Conservation (phyloP, 2,113 vertebrate genomes). For the Tetrao urogallus region DNA sequence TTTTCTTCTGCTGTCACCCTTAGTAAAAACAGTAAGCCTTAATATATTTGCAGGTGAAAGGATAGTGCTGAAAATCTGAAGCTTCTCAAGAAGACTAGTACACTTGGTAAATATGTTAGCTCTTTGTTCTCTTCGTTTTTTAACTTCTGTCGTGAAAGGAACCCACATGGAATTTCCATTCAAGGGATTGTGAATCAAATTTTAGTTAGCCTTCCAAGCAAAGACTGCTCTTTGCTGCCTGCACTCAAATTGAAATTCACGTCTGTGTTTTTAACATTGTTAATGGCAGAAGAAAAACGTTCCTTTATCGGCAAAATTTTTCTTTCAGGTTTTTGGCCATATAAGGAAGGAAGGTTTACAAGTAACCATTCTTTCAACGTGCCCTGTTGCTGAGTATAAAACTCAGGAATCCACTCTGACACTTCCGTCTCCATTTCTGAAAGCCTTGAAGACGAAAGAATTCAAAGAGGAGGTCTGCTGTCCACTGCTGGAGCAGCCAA, state of each 20-base stretch:
- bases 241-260: background rate
- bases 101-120: background rate
- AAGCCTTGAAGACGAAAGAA: conserved; percentile 83
- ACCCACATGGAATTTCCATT: accelerated
- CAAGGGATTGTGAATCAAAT: background rate
- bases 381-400: conserved; percentile 89
- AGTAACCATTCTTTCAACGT: conserved; percentile 88
- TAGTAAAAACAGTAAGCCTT: background rate
- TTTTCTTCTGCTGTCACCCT: background rate
- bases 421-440: conserved; percentile 87
- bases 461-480: conserved; percentile 78
- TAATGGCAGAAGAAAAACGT: background rate
- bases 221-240: background rate
- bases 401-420: conserved; percentile 81
- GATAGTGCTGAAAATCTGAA: background rate
- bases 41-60: background rate
- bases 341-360: conserved; percentile 80
- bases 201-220: background rate
- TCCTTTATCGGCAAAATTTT: background rate
- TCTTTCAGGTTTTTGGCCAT: conserved; percentile 85
- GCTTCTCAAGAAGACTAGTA: background rate
- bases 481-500: conserved; percentile 89
- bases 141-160: background rate
- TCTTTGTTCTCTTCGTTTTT: background rate
- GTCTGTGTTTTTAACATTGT: background rate